Evolutionary conservation across 2,888 invertebrate genomes (phyloP).

Genomic region (Carabus problematicus): DNA sequence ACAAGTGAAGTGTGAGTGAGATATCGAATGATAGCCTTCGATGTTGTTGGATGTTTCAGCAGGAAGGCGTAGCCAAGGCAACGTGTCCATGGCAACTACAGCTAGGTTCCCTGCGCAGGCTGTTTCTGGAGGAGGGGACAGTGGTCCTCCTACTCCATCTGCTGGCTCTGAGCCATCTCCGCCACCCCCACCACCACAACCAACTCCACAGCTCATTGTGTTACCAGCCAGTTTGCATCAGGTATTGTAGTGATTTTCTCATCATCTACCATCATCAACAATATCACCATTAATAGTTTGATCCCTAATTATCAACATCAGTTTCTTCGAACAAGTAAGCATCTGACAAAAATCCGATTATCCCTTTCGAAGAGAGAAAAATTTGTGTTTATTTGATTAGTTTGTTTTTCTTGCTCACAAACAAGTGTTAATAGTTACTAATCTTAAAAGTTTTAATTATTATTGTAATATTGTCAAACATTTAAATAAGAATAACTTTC

Average conservation of each 20-base stretch:
- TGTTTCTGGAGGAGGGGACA: slow-evolving; percentile 61
- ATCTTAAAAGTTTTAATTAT: no score
- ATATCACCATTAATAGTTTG: slow-evolving; percentile 41
- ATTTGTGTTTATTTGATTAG: slow-evolving; percentile 1
- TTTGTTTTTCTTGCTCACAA: background rate
- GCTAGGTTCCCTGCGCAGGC: slow-evolving; percentile 66
- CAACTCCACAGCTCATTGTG: slow-evolving; percentile 60
- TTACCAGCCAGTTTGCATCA: slow-evolving; percentile 61
- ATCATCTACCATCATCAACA: slow-evolving; percentile 11
- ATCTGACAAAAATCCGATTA: slow-evolving; percentile 30
- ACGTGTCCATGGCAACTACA: slow-evolving; percentile 63
- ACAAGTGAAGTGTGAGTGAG: slow-evolving; percentile 16
- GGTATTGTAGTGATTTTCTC: slow-evolving; percentile 51
- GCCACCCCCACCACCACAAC: slow-evolving; percentile 58
- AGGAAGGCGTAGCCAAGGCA: slow-evolving; percentile 59
- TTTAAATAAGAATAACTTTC: no score
- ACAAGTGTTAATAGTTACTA: no score
- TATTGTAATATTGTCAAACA: no score
- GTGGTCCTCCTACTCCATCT: slow-evolving; percentile 59
- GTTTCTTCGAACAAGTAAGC: slow-evolving; percentile 39
- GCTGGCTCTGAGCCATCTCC: slow-evolving; percentile 52
- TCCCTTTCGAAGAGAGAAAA: slow-evolving; percentile 22
- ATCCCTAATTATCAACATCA: slow-evolving; percentile 22
- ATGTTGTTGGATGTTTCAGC: slow-evolving; percentile 55
- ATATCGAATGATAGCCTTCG: slow-evolving; percentile 13